These are phyloP conservation scores for Plectrocnemia conspersa DNA, from an alignment of 1,140 invertebrate genomes.

Conservation along the genomic window DNA sequence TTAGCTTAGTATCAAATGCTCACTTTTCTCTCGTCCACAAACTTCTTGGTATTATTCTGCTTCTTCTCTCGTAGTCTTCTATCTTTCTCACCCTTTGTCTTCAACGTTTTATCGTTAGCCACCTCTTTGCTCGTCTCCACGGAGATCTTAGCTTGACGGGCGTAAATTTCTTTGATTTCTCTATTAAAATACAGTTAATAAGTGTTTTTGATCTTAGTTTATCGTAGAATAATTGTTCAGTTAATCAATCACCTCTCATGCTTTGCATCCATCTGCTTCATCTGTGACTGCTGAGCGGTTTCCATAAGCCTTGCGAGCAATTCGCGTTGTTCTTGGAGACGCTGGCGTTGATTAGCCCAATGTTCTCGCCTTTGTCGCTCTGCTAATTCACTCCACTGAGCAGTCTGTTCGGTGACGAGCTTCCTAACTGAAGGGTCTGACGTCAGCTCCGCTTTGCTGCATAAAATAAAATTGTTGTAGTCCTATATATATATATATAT, in stretches of 20 bases:
- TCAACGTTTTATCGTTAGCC: slow-evolving; percentile 90
- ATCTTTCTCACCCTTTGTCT: slow-evolving; percentile 97
- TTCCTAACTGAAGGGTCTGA: slow-evolving; percentile 74
- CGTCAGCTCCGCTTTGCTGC: slow-evolving; percentile 73
- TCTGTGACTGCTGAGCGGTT: slow-evolving; percentile 76
- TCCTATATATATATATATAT: slow-evolving; percentile 1
- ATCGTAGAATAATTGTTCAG: too few species aligned
- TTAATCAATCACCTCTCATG: slow-evolving; percentile 70
- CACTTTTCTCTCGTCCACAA: slow-evolving; percentile 93
- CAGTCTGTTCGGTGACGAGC: slow-evolving; percentile 83
- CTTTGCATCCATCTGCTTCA: slow-evolving; percentile 84
- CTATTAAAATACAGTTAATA: slow-evolving; percentile 46
- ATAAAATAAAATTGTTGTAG: slow-evolving; percentile 9
- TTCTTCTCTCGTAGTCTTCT: slow-evolving; percentile 90
- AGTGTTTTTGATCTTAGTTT: not conserved
- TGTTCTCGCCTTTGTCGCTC: slow-evolving; percentile 87
- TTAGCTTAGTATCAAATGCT: slow-evolving; percentile 3
- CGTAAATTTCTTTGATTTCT: slow-evolving; percentile 95
- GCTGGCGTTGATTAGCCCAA: slow-evolving; percentile 77
- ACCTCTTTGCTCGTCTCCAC: slow-evolving; percentile 97
- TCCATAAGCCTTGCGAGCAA: slow-evolving; percentile 82
- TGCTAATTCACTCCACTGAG: slow-evolving; percentile 90
- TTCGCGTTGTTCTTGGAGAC: slow-evolving; percentile 81
- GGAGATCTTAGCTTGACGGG: slow-evolving; percentile 89
- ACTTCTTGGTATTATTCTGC: slow-evolving; percentile 98